A percentile compares a stretch with the other conserved stretches of the same genome.
phyloP scores from a whole-genome alignment of 1,140 invertebrate species.

The Musca domestica region DNA sequence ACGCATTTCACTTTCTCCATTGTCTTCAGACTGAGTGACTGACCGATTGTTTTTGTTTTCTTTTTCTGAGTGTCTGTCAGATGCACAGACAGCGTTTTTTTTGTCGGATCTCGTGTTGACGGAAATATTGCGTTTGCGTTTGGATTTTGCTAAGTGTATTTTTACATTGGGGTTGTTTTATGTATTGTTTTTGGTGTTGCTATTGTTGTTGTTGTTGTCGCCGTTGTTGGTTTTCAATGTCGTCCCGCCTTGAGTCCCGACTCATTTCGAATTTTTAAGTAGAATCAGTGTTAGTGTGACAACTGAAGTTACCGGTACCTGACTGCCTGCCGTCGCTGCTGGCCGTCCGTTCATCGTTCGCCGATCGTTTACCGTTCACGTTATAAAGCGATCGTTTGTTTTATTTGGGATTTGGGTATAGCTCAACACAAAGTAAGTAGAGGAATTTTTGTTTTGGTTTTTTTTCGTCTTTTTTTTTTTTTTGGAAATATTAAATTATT shows the following conservation, averaged over 20 bases:
- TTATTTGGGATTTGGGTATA: neutral
- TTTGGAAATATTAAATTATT: conserved; percentile 19
- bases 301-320: conserved; percentile 11
- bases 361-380: neutral
- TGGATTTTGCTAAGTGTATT: conserved; percentile 3
- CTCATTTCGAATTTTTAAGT: conserved; percentile 4
- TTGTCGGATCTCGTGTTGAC: no score
- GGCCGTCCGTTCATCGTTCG: neutral
- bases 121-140: neutral
- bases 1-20: no score
- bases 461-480: neutral
- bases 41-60: no score
- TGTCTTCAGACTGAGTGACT: no score
- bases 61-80: no score
- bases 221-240: neutral
- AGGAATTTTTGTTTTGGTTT: conserved; percentile 1
- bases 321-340: neutral
- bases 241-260: conserved; percentile 10
- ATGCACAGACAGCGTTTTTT: no score
- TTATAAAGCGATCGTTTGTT: neutral
- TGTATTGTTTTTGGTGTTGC: no score
- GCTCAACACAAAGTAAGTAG: neutral
- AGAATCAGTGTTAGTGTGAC: conserved; percentile 11
- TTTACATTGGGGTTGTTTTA: no score
- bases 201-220: neutral